Conservation (phyloP, 1,140 invertebrate genomes). For the Penaeus chinensis region DNA sequence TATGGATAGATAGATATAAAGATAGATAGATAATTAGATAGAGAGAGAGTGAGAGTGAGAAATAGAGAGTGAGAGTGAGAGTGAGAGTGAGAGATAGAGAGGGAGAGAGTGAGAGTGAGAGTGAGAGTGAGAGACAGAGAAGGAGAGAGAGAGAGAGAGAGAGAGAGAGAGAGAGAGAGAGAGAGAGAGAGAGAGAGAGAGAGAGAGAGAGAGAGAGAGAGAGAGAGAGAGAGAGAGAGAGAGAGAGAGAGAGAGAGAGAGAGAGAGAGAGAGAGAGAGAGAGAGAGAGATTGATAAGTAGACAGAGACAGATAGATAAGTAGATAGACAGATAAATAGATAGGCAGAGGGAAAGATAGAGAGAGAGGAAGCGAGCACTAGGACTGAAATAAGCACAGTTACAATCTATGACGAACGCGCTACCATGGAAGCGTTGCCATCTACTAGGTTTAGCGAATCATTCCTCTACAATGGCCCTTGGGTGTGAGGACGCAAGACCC, state of each 20-base stretch:
- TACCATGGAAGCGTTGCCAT: constrained; percentile 39
- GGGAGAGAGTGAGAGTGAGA: neutral
- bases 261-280: neutral
- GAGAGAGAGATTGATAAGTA: neutral
- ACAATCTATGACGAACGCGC: constrained; percentile 24
- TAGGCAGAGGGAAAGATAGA: neutral
- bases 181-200: no score
- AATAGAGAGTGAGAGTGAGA: no score
- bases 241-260: no score
- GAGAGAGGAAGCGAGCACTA: constrained; percentile 5
- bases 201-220: no score
- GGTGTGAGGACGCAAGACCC: neutral
- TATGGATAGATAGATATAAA: neutral
- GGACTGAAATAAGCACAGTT: constrained; percentile 11
- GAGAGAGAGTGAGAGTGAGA: no score
- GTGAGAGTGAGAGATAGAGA: neutral
- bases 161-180: no score
- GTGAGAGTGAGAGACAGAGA: neutral
- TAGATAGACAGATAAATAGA: neutral
- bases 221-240: no score
- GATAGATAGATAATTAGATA: no score
- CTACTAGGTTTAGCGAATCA: constrained; percentile 12
- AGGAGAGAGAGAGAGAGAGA: neutral
- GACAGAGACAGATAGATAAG: constrained; percentile 4
- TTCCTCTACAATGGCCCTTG: constrained; percentile 5